Conservation (phyloP, 2,113 vertebrate species). For the Platichthys stellatus region DNA sequence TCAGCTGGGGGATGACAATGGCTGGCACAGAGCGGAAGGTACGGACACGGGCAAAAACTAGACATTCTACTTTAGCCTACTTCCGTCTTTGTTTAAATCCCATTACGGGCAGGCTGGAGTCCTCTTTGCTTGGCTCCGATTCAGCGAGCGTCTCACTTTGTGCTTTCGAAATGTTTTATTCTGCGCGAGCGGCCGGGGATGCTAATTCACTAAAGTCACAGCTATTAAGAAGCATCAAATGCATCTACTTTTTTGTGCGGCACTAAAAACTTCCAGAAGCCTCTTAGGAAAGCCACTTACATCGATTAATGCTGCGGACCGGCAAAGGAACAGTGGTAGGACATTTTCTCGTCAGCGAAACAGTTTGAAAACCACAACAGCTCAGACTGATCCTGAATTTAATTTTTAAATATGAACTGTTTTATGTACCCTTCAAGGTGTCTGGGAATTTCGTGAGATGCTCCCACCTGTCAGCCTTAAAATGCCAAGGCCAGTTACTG, state of each 20-base stretch:
- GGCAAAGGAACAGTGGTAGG: constrained; percentile 3
- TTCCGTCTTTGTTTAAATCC: constrained; percentile 69
- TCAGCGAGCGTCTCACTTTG: constrained; percentile 41
- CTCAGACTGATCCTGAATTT: not conserved
- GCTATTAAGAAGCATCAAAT: constrained; percentile 33
- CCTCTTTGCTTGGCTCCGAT: constrained; percentile 43
- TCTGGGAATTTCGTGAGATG: not conserved
- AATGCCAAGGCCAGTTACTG: not conserved
- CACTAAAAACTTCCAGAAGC: constrained; percentile 35
- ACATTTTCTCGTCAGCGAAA: constrained; percentile 21
- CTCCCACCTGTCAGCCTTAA: not conserved
- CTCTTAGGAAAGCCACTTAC: constrained; percentile 32
- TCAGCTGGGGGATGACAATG: constrained; percentile 65
- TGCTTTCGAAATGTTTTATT: constrained; percentile 16
- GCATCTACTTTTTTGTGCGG: constrained; percentile 21
- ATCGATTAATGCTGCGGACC: constrained; percentile 36
- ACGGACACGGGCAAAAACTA: not conserved
- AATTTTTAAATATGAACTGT: not conserved
- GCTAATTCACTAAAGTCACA: constrained; percentile 29
- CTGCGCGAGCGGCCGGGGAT: constrained; percentile 11
- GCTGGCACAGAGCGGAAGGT: constrained; percentile 51
- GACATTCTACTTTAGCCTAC: constrained; percentile 40
- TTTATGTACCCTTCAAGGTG: not conserved
- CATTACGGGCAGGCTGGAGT: constrained; percentile 50
- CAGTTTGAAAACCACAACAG: constrained; percentile 1